Evolutionary conservation across 2,888 invertebrate genomes (phyloP), one percentile per base, ranked within the genome.

Genomic region (Cheiracanthium punctorium): DNA sequence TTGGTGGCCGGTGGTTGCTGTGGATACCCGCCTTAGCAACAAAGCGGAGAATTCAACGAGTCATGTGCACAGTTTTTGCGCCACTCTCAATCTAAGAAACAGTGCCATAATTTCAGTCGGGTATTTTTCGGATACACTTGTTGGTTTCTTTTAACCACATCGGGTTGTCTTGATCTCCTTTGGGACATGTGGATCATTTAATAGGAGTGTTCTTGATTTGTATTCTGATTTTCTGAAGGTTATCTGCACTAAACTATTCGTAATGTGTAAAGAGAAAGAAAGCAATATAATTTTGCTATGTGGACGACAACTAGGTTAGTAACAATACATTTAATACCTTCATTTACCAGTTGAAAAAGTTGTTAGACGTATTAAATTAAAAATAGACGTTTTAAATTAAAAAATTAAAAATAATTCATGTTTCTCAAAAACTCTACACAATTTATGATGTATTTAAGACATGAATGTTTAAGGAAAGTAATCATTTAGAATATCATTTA

Each of bases 261-360:
- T 58, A 24, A 58, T 58, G 58, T 24, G 58, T 58, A 58, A 24
- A 58, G 58, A 58, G 24, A 24, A 24, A 24, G 43, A 67, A 73
- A 64, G 30, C 43, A 20, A 43, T 30, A 65, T 64, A 58, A 67
- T 72, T 65, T 84, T 77, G 77, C 76, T 79, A 84, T 84, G 82
- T 84, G 82, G 82, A 84, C 82, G 73, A 84, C 72, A 67, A 41
- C 82, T 67, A 84, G 82, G 82, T 84, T 72, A 67, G 82, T 77
- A n/a, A n/a, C n/a, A n/a, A n/a, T n/a, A n/a, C n/a, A n/a, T n/a
- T n/a, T n/a, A n/a, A n/a, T n/a, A n/a, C n/a, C n/a, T n/a, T n/a
- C n/a, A n/a, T n/a, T n/a, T n/a, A n/a, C n/a, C n/a, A n/a, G n/a
- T n/a, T n/a, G n/a, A n/a, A n/a, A n/a, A n/a, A n/a, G n/a, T n/a